Conservation (phyloP, 2,113 vertebrate species). For the Pelecanus crispus region DNA sequence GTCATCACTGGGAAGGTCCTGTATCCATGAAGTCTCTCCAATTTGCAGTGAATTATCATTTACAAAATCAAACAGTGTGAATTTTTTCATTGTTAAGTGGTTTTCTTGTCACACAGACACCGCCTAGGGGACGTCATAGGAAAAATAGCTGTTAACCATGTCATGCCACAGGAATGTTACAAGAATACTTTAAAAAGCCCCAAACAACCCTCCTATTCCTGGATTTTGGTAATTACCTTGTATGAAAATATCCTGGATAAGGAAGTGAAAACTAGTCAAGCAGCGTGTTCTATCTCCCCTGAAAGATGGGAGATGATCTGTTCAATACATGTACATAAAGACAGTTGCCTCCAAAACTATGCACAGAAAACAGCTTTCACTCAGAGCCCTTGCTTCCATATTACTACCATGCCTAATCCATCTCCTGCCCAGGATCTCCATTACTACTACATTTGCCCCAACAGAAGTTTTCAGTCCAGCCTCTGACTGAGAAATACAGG, state of each 20-base stretch:
- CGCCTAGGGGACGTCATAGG: neutral
- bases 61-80: constrained; percentile 54
- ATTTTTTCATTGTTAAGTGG: constrained; percentile 19
- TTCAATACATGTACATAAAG: neutral
- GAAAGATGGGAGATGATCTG: neutral
- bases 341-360: neutral
- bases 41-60: constrained; percentile 55
- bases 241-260: neutral
- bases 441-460: neutral
- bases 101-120: neutral
- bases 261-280: neutral
- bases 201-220: neutral
- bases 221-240: neutral
- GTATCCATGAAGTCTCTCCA: constrained; percentile 51
- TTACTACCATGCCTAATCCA: neutral
- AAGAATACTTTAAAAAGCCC: neutral
- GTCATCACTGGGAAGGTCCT: neutral
- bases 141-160: neutral
- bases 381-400: neutral
- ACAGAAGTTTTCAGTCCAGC: neutral
- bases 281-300: neutral
- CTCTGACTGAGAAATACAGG: neutral
- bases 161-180: neutral
- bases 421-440: neutral
- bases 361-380: neutral